Evolutionary conservation across 2,797 vertebrate species (phyloP).

Genomic region (Loriculus beryllinus): DNA sequence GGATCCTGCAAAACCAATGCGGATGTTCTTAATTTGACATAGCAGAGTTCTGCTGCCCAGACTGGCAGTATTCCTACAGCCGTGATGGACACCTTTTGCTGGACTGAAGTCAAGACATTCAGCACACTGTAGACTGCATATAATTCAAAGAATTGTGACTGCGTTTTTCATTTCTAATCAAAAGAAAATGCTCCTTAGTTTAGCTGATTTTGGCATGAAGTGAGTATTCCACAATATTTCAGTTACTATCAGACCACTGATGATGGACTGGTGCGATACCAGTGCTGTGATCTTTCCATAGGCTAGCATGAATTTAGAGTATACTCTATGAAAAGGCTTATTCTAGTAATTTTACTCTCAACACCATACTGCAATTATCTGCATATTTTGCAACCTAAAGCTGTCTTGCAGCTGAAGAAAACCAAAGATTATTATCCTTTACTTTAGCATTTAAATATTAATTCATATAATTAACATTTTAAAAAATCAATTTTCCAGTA

Average conservation of each 20-base stretch:
- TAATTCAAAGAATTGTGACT: neutral
- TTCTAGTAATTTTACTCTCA: neutral
- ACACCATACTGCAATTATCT: neutral
- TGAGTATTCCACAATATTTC: neutral
- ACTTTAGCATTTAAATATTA: constrained; percentile 19
- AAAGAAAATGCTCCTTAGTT: neutral
- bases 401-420: neutral
- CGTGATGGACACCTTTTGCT: neutral
- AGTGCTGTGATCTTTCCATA: neutral
- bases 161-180: neutral
- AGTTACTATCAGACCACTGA: neutral
- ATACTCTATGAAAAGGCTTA: neutral
- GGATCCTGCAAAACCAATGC: neutral
- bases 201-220: neutral
- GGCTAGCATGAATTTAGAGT: neutral
- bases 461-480: neutral
- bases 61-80: neutral
- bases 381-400: neutral
- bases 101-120: neutral
- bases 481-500: neutral
- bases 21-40: neutral
- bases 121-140: neutral
- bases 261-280: neutral
- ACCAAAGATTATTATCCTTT: neutral
- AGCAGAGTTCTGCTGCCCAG: neutral